phyloP scores from a whole-genome alignment of 2,888 invertebrate genomes.

The Seira ritae region DNA sequence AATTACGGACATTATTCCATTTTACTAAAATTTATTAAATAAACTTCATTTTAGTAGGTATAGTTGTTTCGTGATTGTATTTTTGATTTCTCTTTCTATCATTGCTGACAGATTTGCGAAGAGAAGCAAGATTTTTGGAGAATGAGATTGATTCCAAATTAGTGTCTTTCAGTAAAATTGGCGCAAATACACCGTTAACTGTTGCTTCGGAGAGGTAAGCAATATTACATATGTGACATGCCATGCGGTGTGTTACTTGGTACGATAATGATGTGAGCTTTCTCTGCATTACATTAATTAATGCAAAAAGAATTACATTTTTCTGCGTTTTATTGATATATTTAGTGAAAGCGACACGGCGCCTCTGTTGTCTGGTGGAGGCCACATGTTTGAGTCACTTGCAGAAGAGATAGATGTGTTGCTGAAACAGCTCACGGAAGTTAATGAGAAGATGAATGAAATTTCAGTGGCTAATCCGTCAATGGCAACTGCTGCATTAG shows the following conservation, averaged over 20 bases:
- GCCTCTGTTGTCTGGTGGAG: constrained; percentile 85
- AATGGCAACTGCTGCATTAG: constrained; percentile 81
- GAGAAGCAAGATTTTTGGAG: constrained; percentile 94
- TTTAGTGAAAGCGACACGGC: constrained; percentile 83
- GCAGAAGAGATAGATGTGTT: constrained; percentile 85
- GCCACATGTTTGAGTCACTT: constrained; percentile 93
- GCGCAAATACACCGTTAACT: constrained; percentile 77
- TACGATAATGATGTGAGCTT: background rate
- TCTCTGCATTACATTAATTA: constrained; percentile 39
- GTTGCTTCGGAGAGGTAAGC: constrained; percentile 54
- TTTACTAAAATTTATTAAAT: no score
- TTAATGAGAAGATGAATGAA: constrained; percentile 91
- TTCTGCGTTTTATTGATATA: no score
- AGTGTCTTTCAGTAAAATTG: constrained; percentile 96
- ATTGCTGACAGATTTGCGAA: constrained; percentile 85
- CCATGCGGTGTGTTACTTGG: background rate
- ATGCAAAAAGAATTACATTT: no score
- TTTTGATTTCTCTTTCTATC: no score
- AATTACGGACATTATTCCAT: no score
- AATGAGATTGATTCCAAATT: constrained; percentile 98
- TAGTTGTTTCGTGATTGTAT: no score
- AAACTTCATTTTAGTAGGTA: no score
- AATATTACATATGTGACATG: background rate
- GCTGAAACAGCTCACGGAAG: constrained; percentile 80
- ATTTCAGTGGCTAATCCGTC: constrained; percentile 80